Evolutionary conservation across 2,888 invertebrate genomes (phyloP), one percentile per base, ranked within the genome.

Genomic region (Drosophila barbarae): DNA sequence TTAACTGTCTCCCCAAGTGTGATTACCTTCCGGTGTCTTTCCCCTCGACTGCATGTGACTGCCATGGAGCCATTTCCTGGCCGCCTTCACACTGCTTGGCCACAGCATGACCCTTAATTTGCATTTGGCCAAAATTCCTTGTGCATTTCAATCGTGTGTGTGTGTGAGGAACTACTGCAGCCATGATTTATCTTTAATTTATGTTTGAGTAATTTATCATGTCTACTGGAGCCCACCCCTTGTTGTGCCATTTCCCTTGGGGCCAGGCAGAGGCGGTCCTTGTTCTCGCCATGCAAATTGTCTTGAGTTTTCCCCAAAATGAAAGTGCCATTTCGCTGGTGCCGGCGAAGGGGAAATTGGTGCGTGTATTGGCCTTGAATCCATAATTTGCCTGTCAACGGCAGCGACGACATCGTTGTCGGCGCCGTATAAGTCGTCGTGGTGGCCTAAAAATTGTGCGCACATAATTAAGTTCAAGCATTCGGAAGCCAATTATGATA

Each of bases 391-490:
- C 81, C 82, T 82, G 81, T 85, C 81, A 82, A 71, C 84, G 72
- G 55, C 81, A 82, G 82, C 72, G 54, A 49, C 72, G 54, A 51
- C 42, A 51, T 30, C 26, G 61, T 18, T 34, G 18, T 32, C 46
- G 46, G 30, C 68, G 55, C 50, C 38, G 39, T 34, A 12, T 34
- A 15, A 13, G 41, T 23, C n/a, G 34, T 21, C 28, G 35, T 18
- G 32, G 49, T 26, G 39, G 47, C 51, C 72, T 67, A 66, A 68
- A 73, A 69, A 76, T 55, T 73, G 71, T 74, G 81, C 70, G 71
- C 77, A 75, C 75, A 84, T 85, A 82, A 82, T 82, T 82, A 81
- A 85, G 81, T 85, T 82, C 69, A 85, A 84, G 81, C 84, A 85
- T 81, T 81, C 81, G 82, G 78, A 77, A 85, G 81, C 85, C 84